Base-by-base conservation (phyloP, 2,797 vertebrate genomes). In the Crenuchus spilurus region DNA sequence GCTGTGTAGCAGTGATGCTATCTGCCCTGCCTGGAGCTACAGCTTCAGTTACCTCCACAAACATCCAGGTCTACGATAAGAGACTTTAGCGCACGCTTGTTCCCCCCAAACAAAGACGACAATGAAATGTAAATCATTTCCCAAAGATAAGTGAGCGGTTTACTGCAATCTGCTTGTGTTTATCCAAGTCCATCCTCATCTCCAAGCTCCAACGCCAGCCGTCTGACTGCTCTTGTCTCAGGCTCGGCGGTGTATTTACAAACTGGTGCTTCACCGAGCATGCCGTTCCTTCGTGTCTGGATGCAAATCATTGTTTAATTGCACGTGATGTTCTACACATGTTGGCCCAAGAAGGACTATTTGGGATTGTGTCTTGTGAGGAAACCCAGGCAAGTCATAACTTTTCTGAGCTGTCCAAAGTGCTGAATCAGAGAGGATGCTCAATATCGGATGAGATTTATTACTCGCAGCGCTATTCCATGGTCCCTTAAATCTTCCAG, bases 21-120 rank as follows among this genome's bases (percentile, higher is more conserved):
- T 91, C 80, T 84, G 82, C 89, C 90, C 85, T 80, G 69, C 55
- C 77, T 39, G 78, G 77, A 85, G 81, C 84, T 73, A 80, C 62
- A 76, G 88, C 87, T 90, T 85, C 76, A 78, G 85, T 90, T 91
- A 86, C 89, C 84, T 73, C 72, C 74, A 78, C 87, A 87, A 87
- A 90, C 83, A 78, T 81, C 86, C 65, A 73, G 65, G 80, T 70
- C 81, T 73, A 75, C 72, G 44, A 60, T 84, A 83, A 83, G 76
- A 74, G 69, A 77, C 80, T 51, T 74, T 39, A 77, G 74, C 62
- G 72, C 65, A 78, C 65, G 65, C 58, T 75, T 70, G 61, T 80
- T 84, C 54, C 66, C n/a, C 75, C 26, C 49, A 74, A 54, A 72
- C 72, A 28, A 60, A 28, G 49, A 73, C 44, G 41, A 78, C 69